Evolutionary conservation across 2,797 vertebrate species (phyloP), one percentile per base, ranked within the genome.

Genomic region (Sebastes goodei): DNA sequence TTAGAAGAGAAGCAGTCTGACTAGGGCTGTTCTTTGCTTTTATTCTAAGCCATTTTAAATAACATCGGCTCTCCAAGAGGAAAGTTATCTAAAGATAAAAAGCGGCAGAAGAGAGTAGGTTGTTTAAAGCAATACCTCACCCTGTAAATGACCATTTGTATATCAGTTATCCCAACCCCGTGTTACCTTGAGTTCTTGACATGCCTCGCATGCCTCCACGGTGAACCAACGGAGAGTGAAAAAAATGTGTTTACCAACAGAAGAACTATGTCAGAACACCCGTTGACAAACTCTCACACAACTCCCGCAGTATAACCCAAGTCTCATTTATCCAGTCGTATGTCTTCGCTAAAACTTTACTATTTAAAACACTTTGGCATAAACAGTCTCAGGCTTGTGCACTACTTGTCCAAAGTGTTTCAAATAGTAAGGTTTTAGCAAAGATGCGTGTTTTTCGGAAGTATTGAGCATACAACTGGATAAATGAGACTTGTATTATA

Each of bases 41-140:
- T 46, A 80, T 88, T 90, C 89, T 63, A 79, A 81, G 35, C 68
- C 10, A 72, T 89, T 93, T 89, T 79, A 85, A 88, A 86, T 85
- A 35, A 38, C n/a, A 38, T 38, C 3, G 1, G n/a, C 61, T 63
- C 32, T 23, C 32, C 57, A 5, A 65, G 33, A 38, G 33, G n/a
- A 27, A 64, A 25, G 8, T 17, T 5, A 15, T 64, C 33, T 25
- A 15, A 8, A 64, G 35, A 64, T 64, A 15, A 38, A 23, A 60
- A 61, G 14, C 7, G 5, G 23, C 62, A n/a, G 30, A 62, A 20
- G n/a, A 21, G 30, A 62, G 33, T 25, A 10, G 29, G 20, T 53
- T 32, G 29, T 53, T 52, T 17, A 62, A 23, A 55, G 53, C 21
- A 55, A 55, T 23, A 23, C 53, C 21, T 55, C 53, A 55, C 53